phyloP scores from a whole-genome alignment of 92 coral and sea anemone species.

The Heteractis magnifica region DNA sequence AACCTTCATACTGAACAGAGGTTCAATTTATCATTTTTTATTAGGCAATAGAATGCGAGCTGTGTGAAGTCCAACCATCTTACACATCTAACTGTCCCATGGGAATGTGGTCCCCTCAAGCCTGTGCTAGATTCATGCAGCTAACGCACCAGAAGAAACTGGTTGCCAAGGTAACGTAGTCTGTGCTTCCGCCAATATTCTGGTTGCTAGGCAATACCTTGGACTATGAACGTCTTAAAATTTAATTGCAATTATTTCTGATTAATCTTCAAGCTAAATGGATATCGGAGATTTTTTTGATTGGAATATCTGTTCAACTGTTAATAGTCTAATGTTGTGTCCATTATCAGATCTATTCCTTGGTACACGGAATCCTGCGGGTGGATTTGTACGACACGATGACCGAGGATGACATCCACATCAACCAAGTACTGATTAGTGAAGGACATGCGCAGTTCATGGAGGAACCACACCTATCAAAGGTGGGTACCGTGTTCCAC shows the following conservation, averaged over 20 bases:
- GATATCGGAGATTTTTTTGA: too few relatives aligned
- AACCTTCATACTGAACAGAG: too few relatives aligned
- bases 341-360: constrained; percentile 67
- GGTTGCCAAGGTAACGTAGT: constrained; percentile 74
- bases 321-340: background rate
- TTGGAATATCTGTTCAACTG: too few relatives aligned
- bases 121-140: constrained; percentile 52
- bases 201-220: too few relatives aligned
- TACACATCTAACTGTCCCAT: constrained; percentile 47
- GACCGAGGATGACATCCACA: constrained; percentile 87
- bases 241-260: too few relatives aligned
- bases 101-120: constrained; percentile 74
- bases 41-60: constrained; percentile 84
- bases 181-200: background rate
- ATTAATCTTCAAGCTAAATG: too few relatives aligned
- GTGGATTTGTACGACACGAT: constrained; percentile 86
- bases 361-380: constrained; percentile 70
- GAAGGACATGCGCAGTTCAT: constrained; percentile 81
- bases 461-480: constrained; percentile 84
- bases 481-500: constrained; percentile 23
- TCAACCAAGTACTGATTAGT: constrained; percentile 78
- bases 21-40: background rate
- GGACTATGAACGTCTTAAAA: too few relatives aligned
- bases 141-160: constrained; percentile 66
- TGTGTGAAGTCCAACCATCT: constrained; percentile 81